These are phyloP conservation scores for Porphyrio hochstetteri DNA, from an alignment of 2,113 vertebrate species.

Conservation along the genomic window DNA sequence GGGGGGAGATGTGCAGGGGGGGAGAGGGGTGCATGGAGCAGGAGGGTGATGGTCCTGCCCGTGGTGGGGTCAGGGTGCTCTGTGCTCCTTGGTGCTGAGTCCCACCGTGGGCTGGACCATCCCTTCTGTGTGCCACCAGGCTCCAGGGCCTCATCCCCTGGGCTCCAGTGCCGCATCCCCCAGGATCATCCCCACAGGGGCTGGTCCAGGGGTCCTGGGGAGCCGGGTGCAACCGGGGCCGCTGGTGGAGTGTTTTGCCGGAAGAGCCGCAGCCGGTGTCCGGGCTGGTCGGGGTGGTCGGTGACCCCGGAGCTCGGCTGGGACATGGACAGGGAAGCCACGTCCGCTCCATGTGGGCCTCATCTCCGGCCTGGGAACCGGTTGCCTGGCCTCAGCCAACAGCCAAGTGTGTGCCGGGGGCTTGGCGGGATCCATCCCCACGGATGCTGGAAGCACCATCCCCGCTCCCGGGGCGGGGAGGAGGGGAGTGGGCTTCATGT, in stretches of 20 bases:
- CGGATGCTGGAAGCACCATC: not conserved
- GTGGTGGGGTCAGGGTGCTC: not conserved
- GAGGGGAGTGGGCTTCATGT: not conserved
- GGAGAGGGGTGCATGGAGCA: not conserved
- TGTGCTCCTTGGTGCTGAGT: not conserved
- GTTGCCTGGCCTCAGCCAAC: accelerated
- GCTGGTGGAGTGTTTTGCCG: not conserved
- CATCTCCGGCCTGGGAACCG: not conserved
- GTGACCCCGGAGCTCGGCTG: not conserved
- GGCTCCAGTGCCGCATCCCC: not conserved
- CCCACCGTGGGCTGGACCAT: not conserved
- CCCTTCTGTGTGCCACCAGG: no score
- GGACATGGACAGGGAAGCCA: not conserved
- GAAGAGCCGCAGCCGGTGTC: not conserved
- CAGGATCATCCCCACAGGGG: accelerated
- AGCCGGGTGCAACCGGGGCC: not conserved
- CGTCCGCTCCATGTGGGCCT: not conserved
- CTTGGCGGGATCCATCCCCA: not conserved
- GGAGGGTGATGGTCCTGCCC: not conserved
- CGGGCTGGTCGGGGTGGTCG: not conserved
- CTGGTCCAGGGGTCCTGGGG: not conserved
- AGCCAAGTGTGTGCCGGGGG: not conserved
- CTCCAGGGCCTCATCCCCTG: not conserved
- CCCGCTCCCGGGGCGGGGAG: not conserved
- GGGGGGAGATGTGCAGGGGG: not conserved